Evolutionary conservation across 2,888 invertebrate species (phyloP), one percentile per base, ranked within the genome.

Genomic region (Limnephilus lunatus): DNA sequence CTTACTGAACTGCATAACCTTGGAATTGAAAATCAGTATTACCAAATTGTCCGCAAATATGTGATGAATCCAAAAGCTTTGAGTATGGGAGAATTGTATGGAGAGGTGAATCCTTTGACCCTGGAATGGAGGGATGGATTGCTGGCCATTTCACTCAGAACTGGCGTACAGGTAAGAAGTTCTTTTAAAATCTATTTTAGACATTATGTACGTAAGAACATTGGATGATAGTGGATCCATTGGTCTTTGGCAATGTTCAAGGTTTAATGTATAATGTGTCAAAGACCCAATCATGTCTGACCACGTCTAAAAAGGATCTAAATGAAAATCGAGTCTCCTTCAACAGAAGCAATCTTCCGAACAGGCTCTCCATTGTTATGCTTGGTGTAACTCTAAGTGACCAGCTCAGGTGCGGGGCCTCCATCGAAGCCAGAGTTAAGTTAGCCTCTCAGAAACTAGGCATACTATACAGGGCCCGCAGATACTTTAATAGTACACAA

Each of bases 101-200:
- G 99, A 0, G 98, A 98, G 95, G 97, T 99, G 0, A 98, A 98
- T 95, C 95, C 97, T 19, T 97, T 97, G 94, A 98, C 99, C 0
- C 95, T 98, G 94, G 99, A 99, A 95, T 99, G 99, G 99, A 97
- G 97, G 94, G 99, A 99, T 95, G 99, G 99, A 0, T 96, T 99
- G 0, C 96, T 99, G 94, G 98, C 96, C 2, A 94, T 96, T 7
- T 94, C 95, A 81, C 94, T 96, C 80, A 94, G 96, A 91, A 96
- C 95, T 9, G 96, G 96, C 91, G 96, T 96, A 0, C 95, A 95
- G 94, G 96, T 95, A n/a, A 86, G n/a, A 39, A 48, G 68, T 68
- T 68, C 1, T n/a, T 68, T 9, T 68, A 68, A 25, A 68, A 68
- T 25, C n/a, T 7, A 25, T 68, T 68, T 68, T 68, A 68, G 25